Percentiles rank a stretch among this genome's conserved stretches.
Evolutionary conservation across 2,888 invertebrate species (phyloP).

Genomic region (Laspeyria flexula): DNA sequence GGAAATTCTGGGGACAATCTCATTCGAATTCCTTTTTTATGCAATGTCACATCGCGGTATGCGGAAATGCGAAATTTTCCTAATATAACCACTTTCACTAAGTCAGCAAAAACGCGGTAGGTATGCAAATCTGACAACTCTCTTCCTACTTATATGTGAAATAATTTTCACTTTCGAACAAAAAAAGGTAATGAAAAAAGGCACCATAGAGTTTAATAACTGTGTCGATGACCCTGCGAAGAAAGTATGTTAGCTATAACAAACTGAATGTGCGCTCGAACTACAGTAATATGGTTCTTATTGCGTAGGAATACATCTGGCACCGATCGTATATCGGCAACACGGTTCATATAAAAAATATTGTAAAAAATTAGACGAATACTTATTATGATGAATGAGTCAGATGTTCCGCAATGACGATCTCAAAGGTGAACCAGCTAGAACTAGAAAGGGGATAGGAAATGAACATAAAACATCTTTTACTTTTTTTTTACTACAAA

Average conservation of each 20-base stretch:
- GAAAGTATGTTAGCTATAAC: slow-evolving; percentile 56
- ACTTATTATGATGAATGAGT: slow-evolving; percentile 63
- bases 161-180: slow-evolving; percentile 67
- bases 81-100: slow-evolving; percentile 48
- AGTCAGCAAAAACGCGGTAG: slow-evolving; percentile 31
- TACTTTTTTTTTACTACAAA: neutral
- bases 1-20: slow-evolving; percentile 8
- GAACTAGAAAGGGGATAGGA: slow-evolving; percentile 40
- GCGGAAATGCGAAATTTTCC: slow-evolving; percentile 30
- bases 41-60: slow-evolving; percentile 13
- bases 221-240: slow-evolving; percentile 64
- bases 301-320: slow-evolving; percentile 37
- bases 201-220: slow-evolving; percentile 53
- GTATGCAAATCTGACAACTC: slow-evolving; percentile 30
- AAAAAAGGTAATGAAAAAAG: slow-evolving; percentile 52
- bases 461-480: slow-evolving; percentile 12
- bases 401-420: slow-evolving; percentile 45
- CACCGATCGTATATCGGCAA: slow-evolving; percentile 27
- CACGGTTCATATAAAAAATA: slow-evolving; percentile 44
- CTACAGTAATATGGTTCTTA: slow-evolving; percentile 54
- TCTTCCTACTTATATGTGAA: slow-evolving; percentile 37
- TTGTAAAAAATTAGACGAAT: slow-evolving; percentile 56
- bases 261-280: slow-evolving; percentile 27
- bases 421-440: slow-evolving; percentile 37
- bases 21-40: slow-evolving; percentile 21